Conservation (phyloP, 2,888 invertebrate species). For the Xestia xanthographa region DNA sequence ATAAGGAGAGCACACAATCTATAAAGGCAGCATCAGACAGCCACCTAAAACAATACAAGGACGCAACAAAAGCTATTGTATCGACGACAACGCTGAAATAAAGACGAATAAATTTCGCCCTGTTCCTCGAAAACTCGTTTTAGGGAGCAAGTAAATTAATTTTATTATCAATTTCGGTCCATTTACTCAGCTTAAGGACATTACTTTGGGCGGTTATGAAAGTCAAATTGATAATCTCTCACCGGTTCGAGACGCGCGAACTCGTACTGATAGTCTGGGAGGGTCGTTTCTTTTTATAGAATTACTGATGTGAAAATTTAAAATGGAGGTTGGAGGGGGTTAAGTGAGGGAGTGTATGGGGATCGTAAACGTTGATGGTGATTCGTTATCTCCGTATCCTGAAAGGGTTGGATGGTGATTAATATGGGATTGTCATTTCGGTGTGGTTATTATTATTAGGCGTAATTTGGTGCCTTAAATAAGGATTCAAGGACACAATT, state of each 20-base stretch:
- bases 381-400: constrained; percentile 53
- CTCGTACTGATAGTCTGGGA: constrained; percentile 58
- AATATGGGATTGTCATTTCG: constrained; percentile 32
- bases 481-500: constrained; percentile 10
- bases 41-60: constrained; percentile 64
- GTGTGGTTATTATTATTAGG: constrained; percentile 21
- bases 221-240: constrained; percentile 71
- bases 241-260: constrained; percentile 54
- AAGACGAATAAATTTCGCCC: constrained; percentile 66
- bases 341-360: constrained; percentile 32
- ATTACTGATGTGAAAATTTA: constrained; percentile 61
- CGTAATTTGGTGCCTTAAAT: constrained; percentile 23
- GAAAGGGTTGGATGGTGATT: constrained; percentile 56
- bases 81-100: constrained; percentile 65
- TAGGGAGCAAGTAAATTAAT: constrained; percentile 66
- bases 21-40: constrained; percentile 55
- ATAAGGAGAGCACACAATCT: constrained; percentile 61
- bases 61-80: constrained; percentile 70
- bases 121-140: constrained; percentile 61
- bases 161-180: constrained; percentile 69
- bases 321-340: constrained; percentile 35
- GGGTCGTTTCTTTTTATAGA: constrained; percentile 64
- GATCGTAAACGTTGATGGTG: constrained; percentile 55
- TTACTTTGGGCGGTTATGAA: constrained; percentile 69
- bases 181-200: constrained; percentile 69